These are phyloP conservation scores for Ardeotis arabs DNA, from an alignment of 2,113 vertebrate species.

Conservation along the genomic window DNA sequence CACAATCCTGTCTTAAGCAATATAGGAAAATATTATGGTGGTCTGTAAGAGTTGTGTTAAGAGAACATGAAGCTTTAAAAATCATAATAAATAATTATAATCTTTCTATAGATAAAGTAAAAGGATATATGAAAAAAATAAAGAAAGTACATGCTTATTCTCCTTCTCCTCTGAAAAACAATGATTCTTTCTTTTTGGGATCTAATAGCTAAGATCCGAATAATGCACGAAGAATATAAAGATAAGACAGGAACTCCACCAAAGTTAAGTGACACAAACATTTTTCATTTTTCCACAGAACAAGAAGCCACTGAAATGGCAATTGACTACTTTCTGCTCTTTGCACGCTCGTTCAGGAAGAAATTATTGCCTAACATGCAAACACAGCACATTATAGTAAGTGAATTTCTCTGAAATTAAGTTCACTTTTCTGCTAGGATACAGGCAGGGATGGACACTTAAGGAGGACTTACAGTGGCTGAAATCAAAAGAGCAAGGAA, in stretches of 20 bases:
- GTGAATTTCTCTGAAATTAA: background rate
- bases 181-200: background rate
- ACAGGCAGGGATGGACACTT: background rate
- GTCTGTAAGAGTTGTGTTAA: background rate
- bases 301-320: background rate
- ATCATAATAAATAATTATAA: background rate
- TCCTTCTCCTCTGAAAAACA: background rate
- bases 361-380: background rate
- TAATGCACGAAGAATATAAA: background rate
- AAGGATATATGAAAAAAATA: background rate
- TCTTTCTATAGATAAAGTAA: background rate
- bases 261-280: background rate
- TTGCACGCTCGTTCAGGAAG: background rate
- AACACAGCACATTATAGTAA: background rate
- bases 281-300: background rate
- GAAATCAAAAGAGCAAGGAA: background rate
- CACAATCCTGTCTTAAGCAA: background rate
- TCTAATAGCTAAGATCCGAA: background rate
- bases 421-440: background rate
- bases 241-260: background rate
- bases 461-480: background rate
- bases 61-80: background rate
- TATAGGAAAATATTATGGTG: rapidly evolving
- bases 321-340: background rate
- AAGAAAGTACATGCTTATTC: background rate